Evolutionary conservation across 2,797 vertebrate species (phyloP).

Genomic region (Macroramphosus scolopax): DNA sequence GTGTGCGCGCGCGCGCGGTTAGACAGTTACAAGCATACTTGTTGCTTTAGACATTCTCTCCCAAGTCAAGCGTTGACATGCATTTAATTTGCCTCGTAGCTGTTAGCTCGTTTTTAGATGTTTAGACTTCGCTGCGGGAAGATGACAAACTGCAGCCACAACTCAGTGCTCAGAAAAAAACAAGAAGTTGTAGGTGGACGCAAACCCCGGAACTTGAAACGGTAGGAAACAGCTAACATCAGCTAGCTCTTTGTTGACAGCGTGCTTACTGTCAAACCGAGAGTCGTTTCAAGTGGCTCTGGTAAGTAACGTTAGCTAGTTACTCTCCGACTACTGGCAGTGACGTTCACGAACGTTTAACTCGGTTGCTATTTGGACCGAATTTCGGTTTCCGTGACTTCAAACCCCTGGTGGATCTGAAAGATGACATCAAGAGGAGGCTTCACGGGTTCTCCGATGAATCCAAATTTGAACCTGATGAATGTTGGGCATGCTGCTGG

Average conservation of each 20-base stretch:
- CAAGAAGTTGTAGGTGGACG: slow-evolving; percentile 23
- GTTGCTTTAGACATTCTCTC: too few species aligned
- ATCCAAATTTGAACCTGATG: slow-evolving; percentile 67
- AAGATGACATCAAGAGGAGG: slow-evolving; percentile 77
- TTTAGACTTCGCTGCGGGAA: slow-evolving; percentile 13
- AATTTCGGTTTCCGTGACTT: not conserved
- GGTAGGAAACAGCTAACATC: slow-evolving; percentile 51
- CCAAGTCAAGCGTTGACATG: too few species aligned
- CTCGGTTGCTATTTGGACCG: not conserved
- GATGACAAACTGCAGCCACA: slow-evolving; percentile 36
- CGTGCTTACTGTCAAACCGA: slow-evolving; percentile 59
- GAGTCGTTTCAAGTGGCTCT: too few species aligned
- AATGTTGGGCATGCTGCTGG: slow-evolving; percentile 61
- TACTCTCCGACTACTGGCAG: not conserved
- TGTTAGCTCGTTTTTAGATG: not conserved
- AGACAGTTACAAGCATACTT: too few species aligned
- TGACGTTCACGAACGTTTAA: not conserved
- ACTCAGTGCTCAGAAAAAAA: slow-evolving; percentile 17
- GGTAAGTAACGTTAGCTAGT: too few species aligned
- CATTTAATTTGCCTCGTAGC: too few species aligned
- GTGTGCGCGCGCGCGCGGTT: too few species aligned
- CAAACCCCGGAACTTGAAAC: slow-evolving; percentile 65
- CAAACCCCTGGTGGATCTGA: slow-evolving; percentile 51
- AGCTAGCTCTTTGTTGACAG: slow-evolving; percentile 73
- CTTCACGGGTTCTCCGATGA: slow-evolving; percentile 73